Base-by-base conservation (phyloP, 2,797 vertebrate genomes). In the Psittacula derbiana region DNA sequence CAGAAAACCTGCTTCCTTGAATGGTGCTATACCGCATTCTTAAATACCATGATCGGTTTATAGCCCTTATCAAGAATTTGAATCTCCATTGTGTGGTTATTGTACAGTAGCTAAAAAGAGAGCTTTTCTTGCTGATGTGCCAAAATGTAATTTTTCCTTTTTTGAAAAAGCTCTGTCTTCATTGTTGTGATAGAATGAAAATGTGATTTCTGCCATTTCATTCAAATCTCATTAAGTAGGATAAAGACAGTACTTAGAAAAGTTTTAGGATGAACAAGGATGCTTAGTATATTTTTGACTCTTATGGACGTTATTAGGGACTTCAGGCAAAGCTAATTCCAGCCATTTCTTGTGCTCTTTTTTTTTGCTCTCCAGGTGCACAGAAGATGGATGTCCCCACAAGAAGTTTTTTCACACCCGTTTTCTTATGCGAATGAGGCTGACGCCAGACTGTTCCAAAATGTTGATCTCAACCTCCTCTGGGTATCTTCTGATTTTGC, bases 331-430 rank as follows among this genome's bases (percentile, higher is more conserved):
- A 65, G 62, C 49, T 86, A 49, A 50, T 9, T 46, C 14, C 40
- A 38, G 27, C 17, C 20, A 8, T 20, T 50, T 75, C 28, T 41
- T 71, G 8, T 76, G 41, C 27, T 78, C 70, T 24, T n/a, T 33
- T 31, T 36, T 31, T 43, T 66, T 3, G 4, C 46, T 84, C 46
- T 81, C 25, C 97, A 99, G 99, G 98, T 99, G 99, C 92, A 99
- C 99, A 30, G 99, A 99, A 96, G 99, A 99, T n/a, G 99, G 99
- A 50, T 99, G 99, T 97, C 99, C 99, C 13, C 99, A 99, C 97
- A 99, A 99, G 96, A 99, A 99, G 98, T 99, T 99, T 97, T 99
- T 99, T 98, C 99, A 99, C 97, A 99, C 99, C 1, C 99, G 99
- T 70, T 99, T 99, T 94, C 98, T 99, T 66, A 99, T 99, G 99